Conservation (phyloP, 2,888 invertebrate genomes). For the Cantharis rustica region DNA sequence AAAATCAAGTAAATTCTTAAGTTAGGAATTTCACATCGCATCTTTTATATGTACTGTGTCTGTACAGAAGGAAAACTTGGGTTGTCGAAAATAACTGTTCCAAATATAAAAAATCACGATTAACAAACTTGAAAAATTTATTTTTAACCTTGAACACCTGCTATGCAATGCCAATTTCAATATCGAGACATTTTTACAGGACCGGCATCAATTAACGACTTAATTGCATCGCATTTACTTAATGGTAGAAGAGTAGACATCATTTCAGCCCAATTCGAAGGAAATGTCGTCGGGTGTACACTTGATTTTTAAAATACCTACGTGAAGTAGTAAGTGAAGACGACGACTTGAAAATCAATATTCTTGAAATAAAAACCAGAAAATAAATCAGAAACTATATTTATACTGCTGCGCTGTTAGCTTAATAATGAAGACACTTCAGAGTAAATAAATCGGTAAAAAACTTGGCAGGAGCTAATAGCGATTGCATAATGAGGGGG, state of each 20-base stretch:
- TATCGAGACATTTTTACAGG: not conserved
- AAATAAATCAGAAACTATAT: not conserved
- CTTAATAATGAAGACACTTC: not conserved
- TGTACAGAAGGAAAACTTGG: not conserved
- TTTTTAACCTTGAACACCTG: constrained; percentile 16
- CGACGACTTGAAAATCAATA: not conserved
- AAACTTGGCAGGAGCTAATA: not conserved
- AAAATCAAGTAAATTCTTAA: not conserved
- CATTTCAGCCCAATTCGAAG: not conserved
- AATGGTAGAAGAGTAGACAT: not conserved
- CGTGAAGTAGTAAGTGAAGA: not conserved
- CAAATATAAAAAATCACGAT: constrained; percentile 17
- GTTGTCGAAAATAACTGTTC: constrained; percentile 13
- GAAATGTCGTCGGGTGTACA: not conserved
- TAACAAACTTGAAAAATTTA: constrained; percentile 12
- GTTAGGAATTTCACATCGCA: not conserved
- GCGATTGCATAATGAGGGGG: not conserved
- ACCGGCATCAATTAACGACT: not conserved
- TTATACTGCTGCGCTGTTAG: not conserved
- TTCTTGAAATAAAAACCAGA: not conserved
- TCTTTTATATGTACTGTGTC: not conserved
- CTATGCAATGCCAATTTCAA: not conserved
- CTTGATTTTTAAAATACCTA: not conserved
- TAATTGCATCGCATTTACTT: not conserved
- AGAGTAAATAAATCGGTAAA: not conserved